Evolutionary conservation across 2,888 invertebrate species (phyloP).

Genomic region (Ethmia dodecea): DNA sequence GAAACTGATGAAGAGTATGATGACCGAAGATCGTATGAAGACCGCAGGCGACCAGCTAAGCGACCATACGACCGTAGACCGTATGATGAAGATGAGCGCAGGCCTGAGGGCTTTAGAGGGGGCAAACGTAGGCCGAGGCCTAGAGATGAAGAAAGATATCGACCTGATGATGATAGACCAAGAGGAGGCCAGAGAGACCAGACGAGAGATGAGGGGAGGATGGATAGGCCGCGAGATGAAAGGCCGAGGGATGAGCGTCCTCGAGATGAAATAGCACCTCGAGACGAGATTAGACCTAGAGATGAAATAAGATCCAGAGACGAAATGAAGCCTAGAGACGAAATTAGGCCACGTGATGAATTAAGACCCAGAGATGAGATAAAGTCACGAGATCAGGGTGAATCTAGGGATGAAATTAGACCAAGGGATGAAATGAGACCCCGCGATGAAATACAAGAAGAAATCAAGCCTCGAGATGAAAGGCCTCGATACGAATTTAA

Average conservation of each 20-base stretch:
- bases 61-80: slow-evolving; percentile 28
- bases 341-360: slow-evolving; percentile 28
- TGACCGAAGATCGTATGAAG: slow-evolving; percentile 31
- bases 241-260: slow-evolving; percentile 24
- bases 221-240: slow-evolving; percentile 26
- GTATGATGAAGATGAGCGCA: slow-evolving; percentile 52
- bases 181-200: slow-evolving; percentile 24
- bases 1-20: slow-evolving; percentile 43
- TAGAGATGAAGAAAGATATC: slow-evolving; percentile 45
- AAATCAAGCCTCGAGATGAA: slow-evolving; percentile 29
- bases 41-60: slow-evolving; percentile 53
- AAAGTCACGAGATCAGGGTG: slow-evolving; percentile 23
- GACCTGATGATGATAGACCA: slow-evolving; percentile 28
- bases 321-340: slow-evolving; percentile 21
- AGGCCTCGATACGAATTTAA: slow-evolving; percentile 23
- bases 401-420: slow-evolving; percentile 8
- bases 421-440: slow-evolving; percentile 23
- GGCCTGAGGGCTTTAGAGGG: slow-evolving; percentile 35
- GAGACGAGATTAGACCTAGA: slow-evolving; percentile 15
- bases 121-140: slow-evolving; percentile 42
- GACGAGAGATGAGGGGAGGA: slow-evolving; percentile 25
- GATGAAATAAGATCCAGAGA: slow-evolving; percentile 24
- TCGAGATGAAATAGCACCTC: slow-evolving; percentile 11
- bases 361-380: slow-evolving; percentile 26
- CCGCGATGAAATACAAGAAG: slow-evolving; percentile 32